These are phyloP conservation scores for Coregonus ussuriensis DNA, from an alignment of 2,797 vertebrate genomes.

Conservation along the genomic window DNA sequence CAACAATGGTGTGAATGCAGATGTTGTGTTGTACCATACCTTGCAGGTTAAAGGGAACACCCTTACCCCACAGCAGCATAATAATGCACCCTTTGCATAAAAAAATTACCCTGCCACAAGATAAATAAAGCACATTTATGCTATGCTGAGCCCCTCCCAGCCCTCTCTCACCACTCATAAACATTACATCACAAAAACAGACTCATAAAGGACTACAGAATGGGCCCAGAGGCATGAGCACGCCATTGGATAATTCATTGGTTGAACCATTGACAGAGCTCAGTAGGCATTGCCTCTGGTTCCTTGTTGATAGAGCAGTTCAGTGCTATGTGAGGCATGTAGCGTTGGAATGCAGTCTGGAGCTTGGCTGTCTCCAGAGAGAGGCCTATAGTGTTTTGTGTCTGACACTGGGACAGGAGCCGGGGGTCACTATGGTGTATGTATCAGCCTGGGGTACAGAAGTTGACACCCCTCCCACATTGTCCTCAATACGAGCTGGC, in stretches of 20 bases:
- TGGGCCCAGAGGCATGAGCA: not conserved
- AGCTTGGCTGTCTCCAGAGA: conserved; percentile 11
- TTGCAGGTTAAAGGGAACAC: not conserved
- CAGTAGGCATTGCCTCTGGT: not conserved
- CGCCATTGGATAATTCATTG: conserved; percentile 18
- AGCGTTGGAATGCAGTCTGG: conserved; percentile 7
- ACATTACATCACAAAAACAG: not conserved
- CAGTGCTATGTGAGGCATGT: conserved; percentile 7
- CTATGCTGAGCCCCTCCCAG: conserved; percentile 20
- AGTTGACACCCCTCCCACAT: not conserved
- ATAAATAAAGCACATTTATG: conserved; percentile 51
- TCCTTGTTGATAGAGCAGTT: conserved; percentile 2
- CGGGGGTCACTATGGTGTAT: conserved; percentile 12
- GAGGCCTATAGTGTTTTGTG: conserved; percentile 2
- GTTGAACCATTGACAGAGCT: conserved; percentile 5
- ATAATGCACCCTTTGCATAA: not conserved
- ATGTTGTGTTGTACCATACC: not conserved
- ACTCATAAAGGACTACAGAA: not conserved
- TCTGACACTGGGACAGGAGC: conserved; percentile 5
- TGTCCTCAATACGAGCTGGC: not conserved
- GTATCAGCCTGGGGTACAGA: not conserved
- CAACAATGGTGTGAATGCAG: conserved; percentile 2
- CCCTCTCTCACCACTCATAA: not conserved
- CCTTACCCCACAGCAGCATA: not conserved
- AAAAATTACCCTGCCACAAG: conserved; percentile 11